Evolutionary conservation across 2,888 invertebrate species (phyloP), one percentile per base, ranked within the genome.

Genomic region (Leptopilina syphax): DNA sequence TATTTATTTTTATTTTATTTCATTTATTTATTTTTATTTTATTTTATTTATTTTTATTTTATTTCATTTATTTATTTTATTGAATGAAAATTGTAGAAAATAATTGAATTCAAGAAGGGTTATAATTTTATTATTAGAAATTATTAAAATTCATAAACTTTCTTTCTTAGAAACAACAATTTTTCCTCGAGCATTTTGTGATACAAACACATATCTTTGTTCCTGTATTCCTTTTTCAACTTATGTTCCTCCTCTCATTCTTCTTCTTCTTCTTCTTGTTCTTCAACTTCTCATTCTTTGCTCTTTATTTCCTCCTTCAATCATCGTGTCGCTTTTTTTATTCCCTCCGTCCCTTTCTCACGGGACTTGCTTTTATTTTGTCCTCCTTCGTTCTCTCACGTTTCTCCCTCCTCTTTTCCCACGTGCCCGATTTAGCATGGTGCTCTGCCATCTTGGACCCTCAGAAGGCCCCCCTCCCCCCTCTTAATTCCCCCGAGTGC

Each of bases 391-490:
- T 54, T 27, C 66, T 41, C 60, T 65, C 76, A 66, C 77, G 24
- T 41, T 10, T 63, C 27, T 79, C 65, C 76, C 65, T 44, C 47
- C 12, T 41, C n/a, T 60, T 60, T 60, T 68, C 73, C 57, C 83
- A 78, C 70, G 77, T 78, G 80, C 87, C 83, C 85, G 85, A 87
- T 87, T 87, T 87, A 77, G 80, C 86, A 87, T 81, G 86, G 34
- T 34, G 34, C 34, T 34, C 83, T 84, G 81, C 78, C 54, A 79
- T 77, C 76, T 10, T 13, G 54, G 54, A 73, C 27, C 54, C 34
- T 34, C 34, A 34, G 34, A 34, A 34, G 4, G 34, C 34, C 70
- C n/a, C 54, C 34, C 54, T 13, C 27, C 54, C 9, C 57, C n/a
- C 13, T 57, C 12, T 44, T 44, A 44, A 44, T 8, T 44, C 44